A percentile compares a stretch with the other conserved stretches of the same genome.
Conservation (phyloP, 30 jellyfish, hydroid and myxozoan species). For the Cassiopea xamachana region DNA sequence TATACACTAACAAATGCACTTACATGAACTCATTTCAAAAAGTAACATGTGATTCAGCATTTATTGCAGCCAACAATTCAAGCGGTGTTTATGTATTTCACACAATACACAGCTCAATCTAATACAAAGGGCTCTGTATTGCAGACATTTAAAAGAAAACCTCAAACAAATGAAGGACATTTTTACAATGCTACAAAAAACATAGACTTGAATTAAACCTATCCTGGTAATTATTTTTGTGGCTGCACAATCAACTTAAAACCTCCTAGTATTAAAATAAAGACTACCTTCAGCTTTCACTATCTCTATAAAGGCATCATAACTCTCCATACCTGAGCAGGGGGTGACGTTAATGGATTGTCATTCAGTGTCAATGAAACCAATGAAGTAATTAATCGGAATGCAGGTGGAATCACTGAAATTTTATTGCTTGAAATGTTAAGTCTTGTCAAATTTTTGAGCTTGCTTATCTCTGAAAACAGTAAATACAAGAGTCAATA, state of each 20-base stretch:
- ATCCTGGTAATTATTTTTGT: too few relatives aligned
- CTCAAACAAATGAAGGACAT: background rate
- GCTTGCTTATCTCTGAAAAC: constrained; percentile 89
- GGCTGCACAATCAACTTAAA: background rate
- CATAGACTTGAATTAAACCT: too few relatives aligned
- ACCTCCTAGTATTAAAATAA: background rate
- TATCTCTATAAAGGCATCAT: background rate
- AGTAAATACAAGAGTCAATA: background rate
- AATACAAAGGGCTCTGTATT: too few relatives aligned
- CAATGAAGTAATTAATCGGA: constrained; percentile 91
- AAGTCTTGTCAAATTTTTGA: constrained; percentile 71
- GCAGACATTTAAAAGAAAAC: too few relatives aligned
- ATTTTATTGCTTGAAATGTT: constrained; percentile 91
- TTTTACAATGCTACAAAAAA: too few relatives aligned
- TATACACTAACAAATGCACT: too few relatives aligned
- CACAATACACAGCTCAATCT: too few relatives aligned
- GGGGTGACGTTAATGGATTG: constrained; percentile 98
- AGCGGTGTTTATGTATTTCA: too few relatives aligned
- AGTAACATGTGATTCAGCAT: too few relatives aligned
- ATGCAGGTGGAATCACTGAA: constrained; percentile 95
- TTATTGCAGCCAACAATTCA: too few relatives aligned
- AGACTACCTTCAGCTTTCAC: background rate
- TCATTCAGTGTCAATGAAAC: constrained; percentile 73
- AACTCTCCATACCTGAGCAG: constrained; percentile 83
- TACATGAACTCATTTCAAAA: too few relatives aligned